These are phyloP conservation scores for Drosophila nigrodunni DNA, from an alignment of 1,140 invertebrate species.

Conservation along the genomic window DNA sequence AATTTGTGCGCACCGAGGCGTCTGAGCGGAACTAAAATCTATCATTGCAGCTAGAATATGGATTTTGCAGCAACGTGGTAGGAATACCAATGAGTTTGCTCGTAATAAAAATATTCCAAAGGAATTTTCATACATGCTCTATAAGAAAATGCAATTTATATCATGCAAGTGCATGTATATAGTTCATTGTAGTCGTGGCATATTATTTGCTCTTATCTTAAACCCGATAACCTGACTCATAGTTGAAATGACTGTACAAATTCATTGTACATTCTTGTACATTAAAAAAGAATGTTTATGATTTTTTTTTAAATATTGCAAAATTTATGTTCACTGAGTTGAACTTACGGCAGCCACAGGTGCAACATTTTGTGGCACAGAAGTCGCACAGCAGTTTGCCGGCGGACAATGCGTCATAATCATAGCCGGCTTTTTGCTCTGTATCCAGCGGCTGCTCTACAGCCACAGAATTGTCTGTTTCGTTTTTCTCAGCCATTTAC, in stretches of 20 bases:
- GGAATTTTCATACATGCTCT: background rate
- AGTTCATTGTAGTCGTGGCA: too few species aligned
- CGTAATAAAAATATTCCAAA: background rate
- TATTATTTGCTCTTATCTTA: too few species aligned
- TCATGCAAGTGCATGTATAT: too few species aligned
- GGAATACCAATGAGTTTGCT: constrained; percentile 55
- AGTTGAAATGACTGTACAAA: background rate
- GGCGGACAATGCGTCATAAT: background rate
- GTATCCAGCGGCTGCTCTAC: background rate
- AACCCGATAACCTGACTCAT: background rate
- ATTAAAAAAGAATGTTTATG: too few species aligned
- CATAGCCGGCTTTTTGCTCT: background rate
- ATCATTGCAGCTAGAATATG: constrained; percentile 55
- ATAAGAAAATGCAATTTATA: background rate
- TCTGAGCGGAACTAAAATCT: constrained; percentile 68
- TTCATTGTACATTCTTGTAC: too few species aligned
- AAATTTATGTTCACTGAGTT: too few species aligned
- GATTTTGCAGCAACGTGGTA: constrained; percentile 35
- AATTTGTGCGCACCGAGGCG: constrained; percentile 52
- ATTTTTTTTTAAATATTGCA: too few species aligned
- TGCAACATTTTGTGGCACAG: constrained; percentile 18
- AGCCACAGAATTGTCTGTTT: background rate
- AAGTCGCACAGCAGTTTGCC: constrained; percentile 23
- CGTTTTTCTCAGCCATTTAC: background rate
- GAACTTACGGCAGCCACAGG: constrained; percentile 57